Base-by-base conservation (phyloP, 2,888 invertebrate species). In the Schizaphis graminum region DNA sequence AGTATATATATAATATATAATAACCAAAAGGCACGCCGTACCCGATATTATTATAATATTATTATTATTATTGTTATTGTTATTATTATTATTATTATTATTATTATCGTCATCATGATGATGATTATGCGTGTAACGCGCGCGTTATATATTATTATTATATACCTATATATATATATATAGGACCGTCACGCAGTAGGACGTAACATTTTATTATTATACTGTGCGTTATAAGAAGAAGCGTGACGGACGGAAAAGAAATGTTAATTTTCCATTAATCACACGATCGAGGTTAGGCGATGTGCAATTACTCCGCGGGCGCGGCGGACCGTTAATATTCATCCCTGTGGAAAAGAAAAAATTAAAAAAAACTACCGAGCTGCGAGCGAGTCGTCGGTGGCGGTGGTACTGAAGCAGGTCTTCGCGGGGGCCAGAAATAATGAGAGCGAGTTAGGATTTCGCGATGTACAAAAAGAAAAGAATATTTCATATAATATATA, bases 181-280 rank as follows among this genome's bases (percentile, higher is more conserved):
- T 16, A 35, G n/a, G n/a, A n/a, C 35, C 67, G 67, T 67, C 67
- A 67, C 67, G 67, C 67, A 67, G 67, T 67, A n/a, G 67, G 67
- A 77, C 77, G 77, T 77, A 77, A 77, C 35, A 77, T 77, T 77
- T 77, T 77, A n/a, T 77, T 77, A 77, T 77, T 77, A 77, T 67
- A n/a, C 67, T 67, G 67, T n/a, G 67, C n/a, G 67, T n/a, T 67
- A 35, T 77, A 77, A 35, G 35, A 77, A 35, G 26, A 89, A 89
- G 89, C 89, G 89, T 89, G 89, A 67, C n/a, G 67, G 77, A 91
- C 16, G n/a, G 35, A 77, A 77, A 67, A 91, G 28, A 84, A 67
- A 84, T 89, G 77, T 94, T 90, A 91, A 94, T 91, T 90, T 87
- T 94, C 91, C 91, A 94, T 94, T 94, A 94, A 94, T 90, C 90